These are phyloP conservation scores for Neopipo cinnamomea DNA, from an alignment of 2,113 vertebrate genomes.

Conservation along the genomic window DNA sequence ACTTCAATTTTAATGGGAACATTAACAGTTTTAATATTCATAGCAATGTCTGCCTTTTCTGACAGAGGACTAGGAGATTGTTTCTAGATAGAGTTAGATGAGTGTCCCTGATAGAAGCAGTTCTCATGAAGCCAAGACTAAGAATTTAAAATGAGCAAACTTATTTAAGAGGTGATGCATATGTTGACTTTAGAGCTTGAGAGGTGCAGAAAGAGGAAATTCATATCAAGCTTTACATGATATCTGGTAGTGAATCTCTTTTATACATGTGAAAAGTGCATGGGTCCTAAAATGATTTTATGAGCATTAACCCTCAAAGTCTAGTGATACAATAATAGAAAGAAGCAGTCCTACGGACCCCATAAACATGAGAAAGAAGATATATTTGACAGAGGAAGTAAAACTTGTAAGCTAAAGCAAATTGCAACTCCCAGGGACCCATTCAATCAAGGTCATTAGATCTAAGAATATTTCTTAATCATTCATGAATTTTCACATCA, in stretches of 20 bases:
- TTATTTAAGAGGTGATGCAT: not conserved
- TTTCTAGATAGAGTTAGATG: not conserved
- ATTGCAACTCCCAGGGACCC: slow-evolving; percentile 3
- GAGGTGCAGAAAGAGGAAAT: not conserved
- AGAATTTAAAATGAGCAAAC: not conserved
- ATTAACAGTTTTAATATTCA: not conserved
- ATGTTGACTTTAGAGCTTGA: not conserved
- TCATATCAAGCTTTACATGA: not conserved
- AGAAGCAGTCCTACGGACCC: not conserved
- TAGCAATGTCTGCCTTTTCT: not conserved
- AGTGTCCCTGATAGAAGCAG: not conserved
- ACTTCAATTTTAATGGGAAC: not conserved
- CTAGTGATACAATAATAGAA: not conserved
- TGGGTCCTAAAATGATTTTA: not conserved
- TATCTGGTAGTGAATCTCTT: not conserved
- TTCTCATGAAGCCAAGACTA: not conserved
- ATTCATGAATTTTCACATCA: slow-evolving; percentile 32
- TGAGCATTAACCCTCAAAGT: not conserved
- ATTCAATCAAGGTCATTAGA: slow-evolving; percentile 42
- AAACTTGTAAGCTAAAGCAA: slow-evolving; percentile 30
- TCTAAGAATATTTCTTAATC: slow-evolving; percentile 13
- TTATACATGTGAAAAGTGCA: not conserved
- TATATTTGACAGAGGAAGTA: not conserved
- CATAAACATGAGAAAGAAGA: not conserved
- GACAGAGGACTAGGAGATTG: not conserved